Evolutionary conservation across 2,113 vertebrate species (phyloP), one percentile per base, ranked within the genome.

Genomic region (Pachypanchax playfairii): DNA sequence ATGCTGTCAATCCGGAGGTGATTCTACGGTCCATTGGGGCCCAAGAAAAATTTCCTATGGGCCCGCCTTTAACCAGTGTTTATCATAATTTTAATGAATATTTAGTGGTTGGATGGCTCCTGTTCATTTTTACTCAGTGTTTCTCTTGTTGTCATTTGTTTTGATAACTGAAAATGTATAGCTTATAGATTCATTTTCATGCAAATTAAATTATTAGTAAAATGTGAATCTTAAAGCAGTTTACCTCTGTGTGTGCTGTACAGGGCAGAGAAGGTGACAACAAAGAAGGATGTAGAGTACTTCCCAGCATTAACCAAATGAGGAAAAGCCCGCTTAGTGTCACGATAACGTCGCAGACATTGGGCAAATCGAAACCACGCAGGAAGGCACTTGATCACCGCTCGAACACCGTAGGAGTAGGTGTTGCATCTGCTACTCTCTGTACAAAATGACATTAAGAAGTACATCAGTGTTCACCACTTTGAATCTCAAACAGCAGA

Each of bases 241-340:
- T 20, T 94, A 99, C 97, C 93, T 95, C 92, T 91, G 65, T 98
- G 96, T 44, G 96, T 98, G 68, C 58, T 93, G 92, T 98, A 96
- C 31, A 99, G 96, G 3, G 97, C 97, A 71, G 91, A 85, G 63
- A 99, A 99, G 35, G 94, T 98, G 87, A 99, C 96, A 28, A 92
- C 95, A n/a, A 99, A 99, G 92, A 99, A 99, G 77, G 96, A 96
- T 25, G 97, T 99, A 56, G 97, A 98, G 82, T 99, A 99, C 90
- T 99, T 99, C 79, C 97, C 97, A 36, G 97, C 97, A 9, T 99
- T 99, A 47, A 95, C 93, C 80, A 99, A 91, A 87, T 99, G 97
- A 82, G 95, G 95, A 86, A 99, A 99, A 75, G 97, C 96, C 65
- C 96, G 93, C 85, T 94, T 98, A 69, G 96, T 95, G 91, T 99